These are phyloP conservation scores for Notodonta dromedarius DNA, from an alignment of 2,888 invertebrate genomes.

Conservation along the genomic window DNA sequence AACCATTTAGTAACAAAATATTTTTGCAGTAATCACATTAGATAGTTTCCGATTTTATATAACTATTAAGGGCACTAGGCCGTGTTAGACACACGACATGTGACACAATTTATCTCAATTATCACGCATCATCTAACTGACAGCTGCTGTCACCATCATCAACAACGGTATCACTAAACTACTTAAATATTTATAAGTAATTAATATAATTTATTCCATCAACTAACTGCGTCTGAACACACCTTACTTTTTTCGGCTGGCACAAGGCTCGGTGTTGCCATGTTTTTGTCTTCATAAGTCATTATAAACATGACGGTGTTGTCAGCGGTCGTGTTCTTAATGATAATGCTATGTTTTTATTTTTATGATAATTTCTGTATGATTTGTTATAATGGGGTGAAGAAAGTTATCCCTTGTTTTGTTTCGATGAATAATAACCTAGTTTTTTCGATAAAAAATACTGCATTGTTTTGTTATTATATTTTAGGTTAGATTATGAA, in stretches of 20 bases:
- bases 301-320: slow-evolving; percentile 47
- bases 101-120: slow-evolving; percentile 10
- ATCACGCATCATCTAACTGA: slow-evolving; percentile 15
- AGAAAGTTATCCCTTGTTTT: slow-evolving; percentile 13
- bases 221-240: slow-evolving; percentile 37
- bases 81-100: background rate
- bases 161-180: slow-evolving; percentile 14
- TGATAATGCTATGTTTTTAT: slow-evolving; percentile 38
- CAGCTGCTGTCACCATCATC: slow-evolving; percentile 17
- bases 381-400: slow-evolving; percentile 31
- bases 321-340: slow-evolving; percentile 46
- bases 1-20: too few species aligned
- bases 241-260: slow-evolving; percentile 40
- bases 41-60: too few species aligned
- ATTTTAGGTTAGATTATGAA: background rate
- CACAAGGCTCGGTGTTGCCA: slow-evolving; percentile 45
- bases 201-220: slow-evolving; percentile 23
- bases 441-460: slow-evolving; percentile 16
- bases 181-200: slow-evolving; percentile 33
- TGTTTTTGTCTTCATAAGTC: slow-evolving; percentile 49
- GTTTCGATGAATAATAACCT: slow-evolving; percentile 31
- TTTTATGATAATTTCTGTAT: slow-evolving; percentile 38
- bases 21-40: too few species aligned
- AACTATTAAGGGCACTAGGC: too few species aligned
- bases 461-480: slow-evolving; percentile 13